phyloP scores from a whole-genome alignment of 2,113 vertebrate genomes.

The Macrotis lagotis region DNA sequence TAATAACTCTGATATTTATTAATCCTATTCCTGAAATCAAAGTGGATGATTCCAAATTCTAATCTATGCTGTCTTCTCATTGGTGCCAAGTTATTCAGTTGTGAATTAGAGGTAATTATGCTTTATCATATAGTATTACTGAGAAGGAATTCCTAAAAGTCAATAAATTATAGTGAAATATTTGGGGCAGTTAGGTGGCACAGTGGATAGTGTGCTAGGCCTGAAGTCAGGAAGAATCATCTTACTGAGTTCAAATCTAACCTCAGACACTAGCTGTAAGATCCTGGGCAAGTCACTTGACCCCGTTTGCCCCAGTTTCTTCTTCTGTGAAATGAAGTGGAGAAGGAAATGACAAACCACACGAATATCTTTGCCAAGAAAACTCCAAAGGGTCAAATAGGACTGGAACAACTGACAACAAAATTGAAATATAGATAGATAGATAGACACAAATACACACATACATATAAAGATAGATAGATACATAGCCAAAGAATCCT shows the following conservation, averaged over 20 bases:
- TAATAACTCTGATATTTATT: not conserved
- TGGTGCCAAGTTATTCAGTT: not conserved
- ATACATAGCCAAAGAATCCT: too few relatives aligned
- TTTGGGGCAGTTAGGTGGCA: not conserved
- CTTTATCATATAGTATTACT: not conserved
- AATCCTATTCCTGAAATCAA: not conserved
- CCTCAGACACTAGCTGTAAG: not conserved
- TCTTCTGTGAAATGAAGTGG: not conserved
- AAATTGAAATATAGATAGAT: not conserved
- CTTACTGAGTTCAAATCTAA: not conserved
- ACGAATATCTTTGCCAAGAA: not conserved
- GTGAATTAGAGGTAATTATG: not conserved
- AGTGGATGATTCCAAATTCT: conserved; percentile 12
- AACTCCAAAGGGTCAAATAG: not conserved
- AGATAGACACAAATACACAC: too few relatives aligned
- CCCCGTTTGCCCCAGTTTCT: not conserved
- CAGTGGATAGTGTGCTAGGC: not conserved
- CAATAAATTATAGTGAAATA: not conserved
- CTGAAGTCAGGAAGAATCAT: not conserved
- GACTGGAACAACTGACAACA: not conserved
- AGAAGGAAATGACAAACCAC: not conserved
- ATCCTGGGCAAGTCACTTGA: not conserved
- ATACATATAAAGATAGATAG: too few relatives aligned
- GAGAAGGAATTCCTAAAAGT: not conserved
- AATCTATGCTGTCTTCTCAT: not conserved